Evolutionary conservation across 2,888 invertebrate genomes (phyloP).

Genomic region (Sylvicola cinctus): DNA sequence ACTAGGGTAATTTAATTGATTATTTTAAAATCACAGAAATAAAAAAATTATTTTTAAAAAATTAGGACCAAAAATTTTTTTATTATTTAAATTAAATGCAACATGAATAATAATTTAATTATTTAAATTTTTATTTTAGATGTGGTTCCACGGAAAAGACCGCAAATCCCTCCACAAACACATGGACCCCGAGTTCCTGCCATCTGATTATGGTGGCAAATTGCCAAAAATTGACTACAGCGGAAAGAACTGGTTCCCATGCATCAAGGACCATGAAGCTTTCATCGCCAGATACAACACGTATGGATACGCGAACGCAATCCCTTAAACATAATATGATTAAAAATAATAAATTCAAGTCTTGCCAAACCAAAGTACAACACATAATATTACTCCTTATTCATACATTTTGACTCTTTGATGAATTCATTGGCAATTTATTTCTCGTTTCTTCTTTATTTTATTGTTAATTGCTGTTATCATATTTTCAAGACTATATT

Average conservation of each 20-base stretch:
- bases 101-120: slow-evolving; percentile 2
- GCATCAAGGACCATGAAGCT: slow-evolving; percentile 38
- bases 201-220: slow-evolving; percentile 55
- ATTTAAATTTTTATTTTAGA: slow-evolving; percentile 27
- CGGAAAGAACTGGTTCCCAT: slow-evolving; percentile 58
- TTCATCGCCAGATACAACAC: slow-evolving; percentile 46
- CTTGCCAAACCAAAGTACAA: background rate
- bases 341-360: background rate
- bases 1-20: slow-evolving; percentile 39
- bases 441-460: too few species aligned
- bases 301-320: slow-evolving; percentile 36
- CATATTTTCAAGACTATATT: too few species aligned
- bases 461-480: too few species aligned
- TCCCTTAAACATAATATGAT: background rate
- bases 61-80: too few species aligned
- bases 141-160: slow-evolving; percentile 65
- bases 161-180: slow-evolving; percentile 58
- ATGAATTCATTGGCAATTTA: too few species aligned
- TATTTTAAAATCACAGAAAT: slow-evolving; percentile 1
- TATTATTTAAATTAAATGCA: too few species aligned
- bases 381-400: background rate
- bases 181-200: slow-evolving; percentile 43
- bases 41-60: too few species aligned
- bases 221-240: slow-evolving; percentile 55
- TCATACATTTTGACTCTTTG: too few species aligned